Evolutionary conservation across 2,888 invertebrate species (phyloP), one percentile per base, ranked within the genome.

Genomic region (Leptinotarsa juncta): DNA sequence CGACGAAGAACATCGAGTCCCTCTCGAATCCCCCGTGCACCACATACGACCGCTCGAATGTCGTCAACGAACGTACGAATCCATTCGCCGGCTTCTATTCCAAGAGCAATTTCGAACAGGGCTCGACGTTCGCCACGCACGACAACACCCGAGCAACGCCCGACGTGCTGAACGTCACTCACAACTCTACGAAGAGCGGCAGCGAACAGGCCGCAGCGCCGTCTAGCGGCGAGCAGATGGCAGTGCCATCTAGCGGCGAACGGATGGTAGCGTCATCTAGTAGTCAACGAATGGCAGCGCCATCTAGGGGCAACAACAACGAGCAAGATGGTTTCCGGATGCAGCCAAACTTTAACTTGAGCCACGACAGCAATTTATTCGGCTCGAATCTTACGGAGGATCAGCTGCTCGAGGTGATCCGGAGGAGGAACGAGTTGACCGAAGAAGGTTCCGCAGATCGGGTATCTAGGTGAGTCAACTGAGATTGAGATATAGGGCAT

Each of bases 1-100:
- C 95, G 57, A 92, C 93, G 71, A 95, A 95, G 88, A 93, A 93
- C 83, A 94, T 93, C 84, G 94, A 94, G 81, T 92, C 90, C 3
- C 88, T 90, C 72, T 87, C 89, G 79, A 89, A 89, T 74, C 86
- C 85, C 60, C 88, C 90, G 3, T 42, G 42, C 42, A 75, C 83
- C 4, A 85, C 90, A 70, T 88, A 87, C 50, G 93, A 92, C 83
- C 88, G 92, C 75, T 90, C 91, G 10, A 91, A 92, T 85, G 49
- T 71, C 87, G 89, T 83, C 87, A 89, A 84, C 81, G 82, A 87
- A 76, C 79, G 84, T 73, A 80, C 83, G 20, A 81, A 84, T 77
- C 82, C 82, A n/a, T 84, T 81, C 76, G 79, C 78, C 16, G 77
- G 81, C 67, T 67, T 82, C 15, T 73, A 80, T 23, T 80, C 83